Evolutionary conservation across 1,140 invertebrate species (phyloP), one percentile per base, ranked within the genome.

Genomic region (Rhopalosiphum maidis): DNA sequence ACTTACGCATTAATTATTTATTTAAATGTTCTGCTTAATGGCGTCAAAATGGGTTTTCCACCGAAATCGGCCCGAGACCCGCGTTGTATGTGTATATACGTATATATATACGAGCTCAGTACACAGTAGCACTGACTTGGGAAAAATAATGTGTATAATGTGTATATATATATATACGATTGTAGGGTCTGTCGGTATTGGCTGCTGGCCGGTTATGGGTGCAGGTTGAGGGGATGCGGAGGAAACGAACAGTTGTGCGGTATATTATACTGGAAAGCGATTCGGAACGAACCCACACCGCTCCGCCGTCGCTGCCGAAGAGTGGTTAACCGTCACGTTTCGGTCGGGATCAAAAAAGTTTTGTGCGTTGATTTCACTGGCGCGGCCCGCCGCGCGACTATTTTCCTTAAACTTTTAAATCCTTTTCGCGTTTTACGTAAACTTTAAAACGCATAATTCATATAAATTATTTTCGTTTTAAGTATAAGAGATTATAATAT

Each of bases 401-500:
- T 46, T 25, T 25, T 87, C 46, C 30, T 48, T 48, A 87, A 87
- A 87, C 25, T 87, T 87, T 87, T 21, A 87, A 87, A 87, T 87
- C 86, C 86, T 87, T 87, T 87, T 87, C 43, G 86, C 86, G 86
- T 87, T 87, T 87, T 48, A 48, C 86, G n/a, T 48, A 87, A 87
- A 87, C 86, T 87, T 87, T 48, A n/a, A 87, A 87, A 87, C 86
- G 86, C 86, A 87, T 87, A 87, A 87, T 87, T 87, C n/a, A 87
- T 87, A 87, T 87, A 87, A 87, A 87, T 87, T 87, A 87, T 87
- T 48, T 87, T 87, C 30, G 86, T 87, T 87, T 87, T 87, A 87
- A 87, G 25, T 48, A 48, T 35, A 87, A 48, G 22, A 87, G 86
- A 87, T 87, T 87, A 87, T 48, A 21, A 37, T 83, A 83, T 83